These are phyloP conservation scores for Esperia sulphurella DNA, from an alignment of 2,888 invertebrate genomes.

Conservation along the genomic window DNA sequence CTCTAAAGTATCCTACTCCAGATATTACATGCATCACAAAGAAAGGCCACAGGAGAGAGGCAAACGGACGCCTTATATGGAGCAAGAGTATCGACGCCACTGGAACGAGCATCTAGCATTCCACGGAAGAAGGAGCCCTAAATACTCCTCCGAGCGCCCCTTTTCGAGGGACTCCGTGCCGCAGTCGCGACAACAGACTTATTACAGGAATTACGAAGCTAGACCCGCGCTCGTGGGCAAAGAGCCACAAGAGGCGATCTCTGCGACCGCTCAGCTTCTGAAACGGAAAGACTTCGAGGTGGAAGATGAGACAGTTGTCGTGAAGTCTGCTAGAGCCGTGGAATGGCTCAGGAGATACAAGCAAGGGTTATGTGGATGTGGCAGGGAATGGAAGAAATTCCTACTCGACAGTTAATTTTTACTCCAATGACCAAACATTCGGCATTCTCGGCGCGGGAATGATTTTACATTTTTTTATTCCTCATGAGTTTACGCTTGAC, in stretches of 20 bases:
- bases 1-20: slow-evolving; percentile 28
- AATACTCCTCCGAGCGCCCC: slow-evolving; percentile 26
- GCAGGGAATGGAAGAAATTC: slow-evolving; percentile 47
- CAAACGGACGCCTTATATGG: slow-evolving; percentile 41
- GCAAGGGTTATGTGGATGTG: slow-evolving; percentile 32
- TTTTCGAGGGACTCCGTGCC: not conserved
- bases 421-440: too few species aligned
- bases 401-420: slow-evolving; percentile 36
- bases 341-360: slow-evolving; percentile 50
- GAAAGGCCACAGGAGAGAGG: slow-evolving; percentile 24
- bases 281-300: not conserved
- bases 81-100: slow-evolving; percentile 51
- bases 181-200: slow-evolving; percentile 10
- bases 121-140: slow-evolving; percentile 22
- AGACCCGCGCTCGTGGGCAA: slow-evolving; percentile 14
- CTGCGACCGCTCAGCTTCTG: too few species aligned
- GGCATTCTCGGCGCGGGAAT: too few species aligned
- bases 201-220: slow-evolving; percentile 40
- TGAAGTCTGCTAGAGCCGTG: slow-evolving; percentile 24
- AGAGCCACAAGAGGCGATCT: too few species aligned
- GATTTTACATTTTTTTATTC: too few species aligned
- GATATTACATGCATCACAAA: slow-evolving; percentile 10
- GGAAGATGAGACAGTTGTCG: not conserved
- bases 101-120: slow-evolving; percentile 50
- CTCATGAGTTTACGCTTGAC: too few species aligned